A percentile compares a stretch with the other conserved stretches of the same genome.
phyloP scores from a whole-genome alignment of 2,888 invertebrate species.

The Diaperis boleti region DNA sequence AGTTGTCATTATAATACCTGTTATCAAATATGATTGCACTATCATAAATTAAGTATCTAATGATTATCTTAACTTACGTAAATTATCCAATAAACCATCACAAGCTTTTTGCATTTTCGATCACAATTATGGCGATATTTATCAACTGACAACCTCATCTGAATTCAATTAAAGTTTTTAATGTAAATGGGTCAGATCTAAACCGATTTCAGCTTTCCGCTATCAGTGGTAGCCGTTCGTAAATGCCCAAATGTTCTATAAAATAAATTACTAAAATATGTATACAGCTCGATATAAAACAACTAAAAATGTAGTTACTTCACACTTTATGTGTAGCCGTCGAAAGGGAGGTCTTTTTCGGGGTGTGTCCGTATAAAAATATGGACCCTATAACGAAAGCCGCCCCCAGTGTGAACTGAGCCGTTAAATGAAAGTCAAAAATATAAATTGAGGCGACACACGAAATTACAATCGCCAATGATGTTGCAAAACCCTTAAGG shows the following conservation, averaged over 20 bases:
- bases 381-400: slow-evolving; percentile 92
- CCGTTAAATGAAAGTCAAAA: slow-evolving; percentile 87
- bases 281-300: no score
- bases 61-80: neutral
- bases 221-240: no score
- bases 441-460: slow-evolving; percentile 94
- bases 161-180: no score
- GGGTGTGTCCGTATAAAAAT: slow-evolving; percentile 91
- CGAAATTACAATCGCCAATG: slow-evolving; percentile 95
- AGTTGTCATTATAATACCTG: neutral
- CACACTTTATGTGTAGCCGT: slow-evolving; percentile 43
- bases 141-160: neutral
- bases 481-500: slow-evolving; percentile 97
- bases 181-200: no score
- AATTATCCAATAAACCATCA: neutral
- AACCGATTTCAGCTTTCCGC: no score
- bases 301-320: no score
- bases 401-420: slow-evolving; percentile 90
- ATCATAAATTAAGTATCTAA: neutral
- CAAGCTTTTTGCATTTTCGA: neutral
- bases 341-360: slow-evolving; percentile 57
- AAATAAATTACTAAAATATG: no score
- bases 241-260: no score
- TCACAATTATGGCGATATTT: neutral
- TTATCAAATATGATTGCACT: neutral